These are phyloP conservation scores for Cathartes aura DNA, from an alignment of 2,113 vertebrate species.

Conservation along the genomic window DNA sequence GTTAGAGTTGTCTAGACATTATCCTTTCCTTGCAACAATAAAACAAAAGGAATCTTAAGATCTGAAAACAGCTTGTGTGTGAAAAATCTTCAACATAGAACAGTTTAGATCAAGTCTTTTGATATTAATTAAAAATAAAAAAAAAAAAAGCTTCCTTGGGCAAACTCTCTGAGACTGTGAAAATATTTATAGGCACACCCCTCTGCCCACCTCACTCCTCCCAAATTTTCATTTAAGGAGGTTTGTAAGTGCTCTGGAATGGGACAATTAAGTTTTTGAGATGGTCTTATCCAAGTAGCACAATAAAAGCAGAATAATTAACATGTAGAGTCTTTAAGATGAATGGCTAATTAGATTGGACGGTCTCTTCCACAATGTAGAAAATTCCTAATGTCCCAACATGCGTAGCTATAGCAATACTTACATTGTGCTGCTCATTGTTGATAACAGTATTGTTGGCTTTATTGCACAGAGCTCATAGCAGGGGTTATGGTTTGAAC, in stretches of 20 bases:
- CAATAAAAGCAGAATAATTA: background rate
- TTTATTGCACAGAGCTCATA: background rate
- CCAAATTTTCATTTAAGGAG: background rate
- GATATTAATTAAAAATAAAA: background rate
- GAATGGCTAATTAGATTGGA: background rate
- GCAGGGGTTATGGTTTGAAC: background rate
- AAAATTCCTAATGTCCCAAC: background rate
- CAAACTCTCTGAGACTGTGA: background rate
- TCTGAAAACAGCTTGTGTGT: background rate
- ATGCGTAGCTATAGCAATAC: background rate
- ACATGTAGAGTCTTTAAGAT: background rate
- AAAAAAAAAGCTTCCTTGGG: rapidly evolving
- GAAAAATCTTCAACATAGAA: background rate
- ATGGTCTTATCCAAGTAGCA: background rate
- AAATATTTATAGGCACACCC: background rate
- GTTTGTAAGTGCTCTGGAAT: background rate
- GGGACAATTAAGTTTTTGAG: background rate
- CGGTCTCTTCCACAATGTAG: background rate
- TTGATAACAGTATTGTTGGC: background rate
- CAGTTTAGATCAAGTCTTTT: background rate
- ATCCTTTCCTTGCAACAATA: background rate
- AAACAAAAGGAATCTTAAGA: background rate
- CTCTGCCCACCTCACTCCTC: background rate
- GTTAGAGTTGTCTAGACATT: background rate
- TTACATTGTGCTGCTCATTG: background rate